A percentile compares a stretch with the other conserved stretches of the same genome.
Evolutionary conservation across 2,888 invertebrate genomes (phyloP).

Genomic region (Arctia plantaginis): DNA sequence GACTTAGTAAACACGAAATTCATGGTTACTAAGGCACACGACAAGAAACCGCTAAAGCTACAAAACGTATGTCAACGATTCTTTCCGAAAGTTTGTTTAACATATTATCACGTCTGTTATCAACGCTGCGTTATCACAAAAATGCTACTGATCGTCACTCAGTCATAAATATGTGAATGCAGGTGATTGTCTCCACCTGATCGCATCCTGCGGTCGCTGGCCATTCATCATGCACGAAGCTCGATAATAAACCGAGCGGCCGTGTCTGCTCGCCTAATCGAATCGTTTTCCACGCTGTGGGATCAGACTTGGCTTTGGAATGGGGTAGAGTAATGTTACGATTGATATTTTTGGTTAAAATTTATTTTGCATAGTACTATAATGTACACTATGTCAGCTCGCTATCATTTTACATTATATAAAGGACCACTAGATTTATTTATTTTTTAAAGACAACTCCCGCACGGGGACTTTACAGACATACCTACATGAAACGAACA

Average conservation of each 20-base stretch:
- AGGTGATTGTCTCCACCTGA: constrained; percentile 18
- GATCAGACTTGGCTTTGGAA: constrained; percentile 36
- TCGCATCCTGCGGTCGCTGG: constrained; percentile 38
- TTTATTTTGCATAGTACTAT: not conserved
- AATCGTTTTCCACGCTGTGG: constrained; percentile 65
- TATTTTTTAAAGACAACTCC: too few relatives aligned
- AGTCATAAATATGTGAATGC: not conserved
- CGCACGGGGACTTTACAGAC: too few relatives aligned
- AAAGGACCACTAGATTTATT: too few relatives aligned
- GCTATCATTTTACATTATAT: too few relatives aligned
- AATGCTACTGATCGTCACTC: not conserved
- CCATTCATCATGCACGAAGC: constrained; percentile 59
- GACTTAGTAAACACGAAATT: too few relatives aligned
- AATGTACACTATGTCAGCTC: not conserved
- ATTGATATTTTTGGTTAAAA: not conserved
- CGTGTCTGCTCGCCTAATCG: constrained; percentile 59
- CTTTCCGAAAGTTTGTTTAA: not conserved
- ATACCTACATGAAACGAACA: too few relatives aligned
- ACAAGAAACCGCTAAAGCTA: too few relatives aligned
- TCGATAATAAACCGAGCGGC: constrained; percentile 54
- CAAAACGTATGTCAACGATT: not conserved
- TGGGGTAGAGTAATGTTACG: constrained; percentile 23
- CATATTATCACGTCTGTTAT: not conserved
- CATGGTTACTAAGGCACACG: too few relatives aligned
- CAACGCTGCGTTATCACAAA: not conserved